Conservation (phyloP, 2,797 vertebrate species). For the Catamblyrhynchus diadema region DNA sequence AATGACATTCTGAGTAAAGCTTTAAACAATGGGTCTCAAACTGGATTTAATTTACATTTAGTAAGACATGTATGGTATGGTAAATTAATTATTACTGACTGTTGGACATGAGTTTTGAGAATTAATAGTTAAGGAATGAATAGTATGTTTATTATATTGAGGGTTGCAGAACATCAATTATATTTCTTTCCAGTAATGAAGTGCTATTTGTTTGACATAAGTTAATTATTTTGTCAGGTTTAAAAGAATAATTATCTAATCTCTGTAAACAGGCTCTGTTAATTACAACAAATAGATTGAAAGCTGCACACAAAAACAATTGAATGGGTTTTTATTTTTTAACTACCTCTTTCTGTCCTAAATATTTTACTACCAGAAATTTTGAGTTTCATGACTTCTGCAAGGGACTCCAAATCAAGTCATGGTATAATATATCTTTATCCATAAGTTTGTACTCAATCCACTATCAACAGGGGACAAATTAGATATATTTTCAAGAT, state of each 20-base stretch:
- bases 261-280: background rate
- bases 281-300: background rate
- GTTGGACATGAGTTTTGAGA: background rate
- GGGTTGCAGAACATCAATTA: background rate
- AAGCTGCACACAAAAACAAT: background rate
- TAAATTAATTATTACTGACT: constrained; percentile 47
- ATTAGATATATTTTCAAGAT: background rate
- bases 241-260: constrained; percentile 25
- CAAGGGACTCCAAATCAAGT: background rate
- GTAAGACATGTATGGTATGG: constrained; percentile 21
- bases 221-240: constrained; percentile 14
- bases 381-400: background rate
- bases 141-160: background rate
- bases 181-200: constrained; percentile 30
- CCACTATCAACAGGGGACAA: background rate
- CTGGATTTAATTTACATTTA: constrained; percentile 57
- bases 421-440: background rate
- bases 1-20: constrained; percentile 15
- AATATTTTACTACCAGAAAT: background rate
- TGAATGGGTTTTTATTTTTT: background rate
- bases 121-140: constrained; percentile 24
- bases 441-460: background rate
- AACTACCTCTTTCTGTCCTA: background rate
- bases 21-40: constrained; percentile 32
- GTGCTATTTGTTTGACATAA: constrained; percentile 11